Percentiles rank a stretch among this genome's conserved stretches.
phyloP scores from a whole-genome alignment of 2,888 invertebrate genomes.

The Leptopilina drosophilae region DNA sequence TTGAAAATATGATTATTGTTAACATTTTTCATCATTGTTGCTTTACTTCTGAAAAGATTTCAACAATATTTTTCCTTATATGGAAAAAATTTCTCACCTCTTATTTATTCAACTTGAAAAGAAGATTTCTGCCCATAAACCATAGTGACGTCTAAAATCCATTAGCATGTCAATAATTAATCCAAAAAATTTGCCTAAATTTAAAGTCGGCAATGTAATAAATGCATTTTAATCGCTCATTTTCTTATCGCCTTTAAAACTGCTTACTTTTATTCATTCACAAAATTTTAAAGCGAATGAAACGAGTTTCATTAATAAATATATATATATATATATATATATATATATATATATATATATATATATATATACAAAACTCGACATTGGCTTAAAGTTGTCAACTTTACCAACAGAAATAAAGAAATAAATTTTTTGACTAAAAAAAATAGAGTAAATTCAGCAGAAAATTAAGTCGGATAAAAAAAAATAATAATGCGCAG shows the following conservation, averaged over 20 bases:
- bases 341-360: background rate
- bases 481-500: background rate
- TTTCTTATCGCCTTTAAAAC: background rate
- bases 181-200: background rate
- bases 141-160: background rate
- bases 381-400: background rate
- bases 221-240: conserved; percentile 1
- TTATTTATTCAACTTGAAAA: background rate
- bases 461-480: background rate
- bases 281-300: background rate
- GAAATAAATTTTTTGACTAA: background rate
- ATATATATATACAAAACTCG: background rate
- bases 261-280: conserved; percentile 3
- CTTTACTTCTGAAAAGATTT: no score
- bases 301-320: background rate
- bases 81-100: background rate
- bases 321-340: background rate
- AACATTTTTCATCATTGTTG: no score
- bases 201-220: background rate
- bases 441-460: background rate
- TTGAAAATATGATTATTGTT: no score
- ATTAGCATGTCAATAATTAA: conserved; percentile 8
- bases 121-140: background rate
- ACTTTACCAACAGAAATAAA: background rate
- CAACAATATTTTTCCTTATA: no score